These are phyloP conservation scores for Stigmatopora nigra DNA, from an alignment of 2,113 vertebrate genomes.

Conservation along the genomic window DNA sequence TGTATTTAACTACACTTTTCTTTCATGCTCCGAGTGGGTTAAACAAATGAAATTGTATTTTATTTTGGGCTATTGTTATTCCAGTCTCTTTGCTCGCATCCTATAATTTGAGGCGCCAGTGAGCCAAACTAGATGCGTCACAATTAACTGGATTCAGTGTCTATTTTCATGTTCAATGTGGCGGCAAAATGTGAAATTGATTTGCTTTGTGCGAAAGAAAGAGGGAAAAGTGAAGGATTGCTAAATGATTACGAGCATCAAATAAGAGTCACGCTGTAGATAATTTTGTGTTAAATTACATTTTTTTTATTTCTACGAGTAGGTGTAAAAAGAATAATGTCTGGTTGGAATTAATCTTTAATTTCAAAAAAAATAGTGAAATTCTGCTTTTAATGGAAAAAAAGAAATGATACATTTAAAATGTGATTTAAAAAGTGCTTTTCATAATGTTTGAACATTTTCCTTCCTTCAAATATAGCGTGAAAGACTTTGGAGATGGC, in stretches of 20 bases:
- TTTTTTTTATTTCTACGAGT: neutral
- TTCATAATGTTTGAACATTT: neutral
- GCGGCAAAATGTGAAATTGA: constrained; percentile 62
- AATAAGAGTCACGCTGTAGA: neutral
- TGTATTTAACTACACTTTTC: neutral
- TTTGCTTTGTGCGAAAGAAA: constrained; percentile 44
- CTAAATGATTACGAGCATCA: neutral
- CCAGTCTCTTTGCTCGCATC: constrained; percentile 47
- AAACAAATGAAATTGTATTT: constrained; percentile 51
- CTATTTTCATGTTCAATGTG: constrained; percentile 63
- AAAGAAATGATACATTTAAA: too few relatives aligned
- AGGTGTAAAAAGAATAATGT: neutral
- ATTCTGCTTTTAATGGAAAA: too few relatives aligned
- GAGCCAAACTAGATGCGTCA: constrained; percentile 59
- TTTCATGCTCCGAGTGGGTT: constrained; percentile 15
- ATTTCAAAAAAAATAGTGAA: neutral
- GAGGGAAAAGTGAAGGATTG: neutral
- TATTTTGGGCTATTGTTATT: constrained; percentile 38
- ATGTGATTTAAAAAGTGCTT: too few relatives aligned
- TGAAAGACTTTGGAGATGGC: neutral
- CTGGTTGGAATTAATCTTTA: neutral
- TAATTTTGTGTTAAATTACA: neutral
- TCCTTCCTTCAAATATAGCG: too few relatives aligned
- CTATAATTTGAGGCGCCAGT: constrained; percentile 66
- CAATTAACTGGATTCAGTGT: constrained; percentile 60